phyloP scores from a whole-genome alignment of 2,888 invertebrate genomes.

The Lithodes maja region DNA sequence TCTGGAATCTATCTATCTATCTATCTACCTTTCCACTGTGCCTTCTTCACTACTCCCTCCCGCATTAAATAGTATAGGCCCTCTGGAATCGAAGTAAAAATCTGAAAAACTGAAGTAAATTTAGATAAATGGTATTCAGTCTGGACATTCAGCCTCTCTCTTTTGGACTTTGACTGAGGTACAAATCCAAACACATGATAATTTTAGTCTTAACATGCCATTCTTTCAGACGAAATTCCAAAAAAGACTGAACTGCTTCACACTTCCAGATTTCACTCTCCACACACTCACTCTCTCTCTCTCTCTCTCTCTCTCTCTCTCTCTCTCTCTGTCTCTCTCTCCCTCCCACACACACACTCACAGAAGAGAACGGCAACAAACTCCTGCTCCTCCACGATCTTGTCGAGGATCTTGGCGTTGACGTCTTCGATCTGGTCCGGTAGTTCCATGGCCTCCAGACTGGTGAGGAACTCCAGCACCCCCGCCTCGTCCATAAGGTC shows the following conservation, averaged over 20 bases:
- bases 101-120: too few species aligned
- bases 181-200: too few species aligned
- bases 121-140: too few species aligned
- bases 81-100: too few species aligned
- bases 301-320: background rate
- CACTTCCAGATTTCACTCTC: slow-evolving; percentile 13
- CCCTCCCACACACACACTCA: slow-evolving; percentile 80
- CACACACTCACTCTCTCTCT: background rate
- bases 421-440: slow-evolving; percentile 97
- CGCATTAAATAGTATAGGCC: background rate
- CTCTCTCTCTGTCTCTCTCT: background rate
- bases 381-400: slow-evolving; percentile 93
- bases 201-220: too few species aligned
- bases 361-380: slow-evolving; percentile 95
- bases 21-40: background rate
- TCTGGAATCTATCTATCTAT: background rate
- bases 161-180: too few species aligned
- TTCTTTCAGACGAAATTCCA: too few species aligned
- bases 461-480: slow-evolving; percentile 94
- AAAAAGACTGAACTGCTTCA: background rate
- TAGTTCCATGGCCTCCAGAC: slow-evolving; percentile 94
- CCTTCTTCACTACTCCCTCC: background rate
- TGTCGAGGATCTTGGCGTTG: slow-evolving; percentile 89
- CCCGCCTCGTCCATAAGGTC: slow-evolving; percentile 96
- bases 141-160: too few species aligned